Percentiles rank a stretch among this genome's conserved stretches.
These are phyloP conservation scores for Edolisoma coerulescens DNA, from an alignment of 2,113 vertebrate genomes.

Conservation along the genomic window DNA sequence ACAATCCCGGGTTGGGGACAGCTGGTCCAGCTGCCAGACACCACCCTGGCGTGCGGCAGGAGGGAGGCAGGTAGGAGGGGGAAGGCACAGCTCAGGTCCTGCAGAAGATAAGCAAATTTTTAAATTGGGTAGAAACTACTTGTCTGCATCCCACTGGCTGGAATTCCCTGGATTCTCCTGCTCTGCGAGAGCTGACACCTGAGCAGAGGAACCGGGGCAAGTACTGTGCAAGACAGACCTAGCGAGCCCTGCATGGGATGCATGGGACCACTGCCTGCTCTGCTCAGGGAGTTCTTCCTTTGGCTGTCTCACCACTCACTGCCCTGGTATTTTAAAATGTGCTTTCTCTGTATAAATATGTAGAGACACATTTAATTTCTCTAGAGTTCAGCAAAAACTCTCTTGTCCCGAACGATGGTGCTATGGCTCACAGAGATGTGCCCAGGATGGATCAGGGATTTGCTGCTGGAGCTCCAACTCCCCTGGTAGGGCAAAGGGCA, in stretches of 20 bases:
- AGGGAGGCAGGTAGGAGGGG: neutral
- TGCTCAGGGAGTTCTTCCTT: neutral
- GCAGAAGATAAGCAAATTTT: neutral
- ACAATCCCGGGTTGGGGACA: neutral
- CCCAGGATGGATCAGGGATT: accelerated
- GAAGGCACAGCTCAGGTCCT: neutral
- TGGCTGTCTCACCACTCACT: accelerated
- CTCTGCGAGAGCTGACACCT: neutral
- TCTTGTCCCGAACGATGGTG: neutral
- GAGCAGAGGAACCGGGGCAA: neutral
- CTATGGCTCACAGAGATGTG: neutral
- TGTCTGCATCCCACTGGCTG: neutral
- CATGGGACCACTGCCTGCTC: neutral
- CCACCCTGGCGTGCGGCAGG: accelerated
- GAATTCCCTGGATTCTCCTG: neutral
- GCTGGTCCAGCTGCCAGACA: accelerated
- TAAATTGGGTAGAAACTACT: neutral
- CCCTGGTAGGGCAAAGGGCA: neutral
- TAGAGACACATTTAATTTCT: neutral
- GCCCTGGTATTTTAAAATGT: neutral
- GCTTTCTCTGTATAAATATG: neutral
- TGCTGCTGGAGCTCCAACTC: neutral
- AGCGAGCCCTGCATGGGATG: accelerated
- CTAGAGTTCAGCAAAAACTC: neutral
- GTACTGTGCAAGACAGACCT: neutral